Evolutionary conservation across 2,113 vertebrate genomes (phyloP).

Genomic region (Cranoglanis bouderius): DNA sequence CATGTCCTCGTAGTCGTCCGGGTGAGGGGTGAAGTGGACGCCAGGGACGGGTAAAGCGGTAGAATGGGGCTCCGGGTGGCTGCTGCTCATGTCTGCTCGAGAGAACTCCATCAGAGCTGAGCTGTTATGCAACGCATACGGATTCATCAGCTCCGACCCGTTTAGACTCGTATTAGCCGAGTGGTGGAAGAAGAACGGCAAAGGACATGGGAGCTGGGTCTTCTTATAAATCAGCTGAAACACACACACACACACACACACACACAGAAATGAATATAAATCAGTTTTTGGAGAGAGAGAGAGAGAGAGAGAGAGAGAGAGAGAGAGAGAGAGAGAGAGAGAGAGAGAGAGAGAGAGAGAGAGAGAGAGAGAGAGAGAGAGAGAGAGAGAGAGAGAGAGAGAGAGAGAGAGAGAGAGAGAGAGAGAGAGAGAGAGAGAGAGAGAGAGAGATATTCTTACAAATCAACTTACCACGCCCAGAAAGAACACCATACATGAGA

Average conservation of each 20-base stretch:
- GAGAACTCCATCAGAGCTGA: slow-evolving; percentile 82
- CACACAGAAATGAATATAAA: not conserved
- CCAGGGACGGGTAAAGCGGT: slow-evolving; percentile 60
- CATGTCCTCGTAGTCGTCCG: slow-evolving; percentile 70
- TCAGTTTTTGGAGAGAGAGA: not conserved
- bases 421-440: too few species aligned
- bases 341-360: too few species aligned
- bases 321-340: too few species aligned
- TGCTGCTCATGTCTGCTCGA: slow-evolving; percentile 62
- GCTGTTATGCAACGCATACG: slow-evolving; percentile 69
- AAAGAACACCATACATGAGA: slow-evolving; percentile 97
- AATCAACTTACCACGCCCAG: slow-evolving; percentile 83
- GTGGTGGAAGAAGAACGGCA: slow-evolving; percentile 75
- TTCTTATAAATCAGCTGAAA: slow-evolving; percentile 94
- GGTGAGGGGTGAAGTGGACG: slow-evolving; percentile 75
- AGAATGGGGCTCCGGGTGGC: slow-evolving; percentile 61
- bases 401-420: too few species aligned
- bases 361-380: too few species aligned
- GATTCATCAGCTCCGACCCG: slow-evolving; percentile 67
- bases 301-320: too few species aligned
- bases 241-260: slow-evolving; percentile 8
- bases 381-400: too few species aligned
- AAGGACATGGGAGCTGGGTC: slow-evolving; percentile 89
- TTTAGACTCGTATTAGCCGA: slow-evolving; percentile 80
- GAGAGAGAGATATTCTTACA: not conserved